A percentile compares a stretch with the other conserved stretches of the same genome.
Evolutionary conservation across 2,888 invertebrate species (phyloP).

Genomic region (Scelioninae gen. 1): DNA sequence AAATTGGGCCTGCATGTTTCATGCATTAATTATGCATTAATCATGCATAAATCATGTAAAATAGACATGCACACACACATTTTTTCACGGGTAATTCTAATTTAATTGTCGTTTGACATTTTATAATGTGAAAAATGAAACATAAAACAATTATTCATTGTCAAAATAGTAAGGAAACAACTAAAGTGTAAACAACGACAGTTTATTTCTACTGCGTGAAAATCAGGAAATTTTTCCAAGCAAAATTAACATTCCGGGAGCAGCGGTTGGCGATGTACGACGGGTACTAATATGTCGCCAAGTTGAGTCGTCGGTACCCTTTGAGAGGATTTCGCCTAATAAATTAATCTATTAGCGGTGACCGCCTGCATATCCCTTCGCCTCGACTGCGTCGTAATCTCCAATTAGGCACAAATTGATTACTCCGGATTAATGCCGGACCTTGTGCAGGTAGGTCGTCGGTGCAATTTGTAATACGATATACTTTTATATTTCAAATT

Average conservation of each 20-base stretch:
- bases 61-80: too few species aligned
- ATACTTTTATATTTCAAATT: slow-evolving; percentile 55
- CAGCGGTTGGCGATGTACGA: slow-evolving; percentile 74
- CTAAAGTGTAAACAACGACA: slow-evolving; percentile 42
- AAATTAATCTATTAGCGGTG: slow-evolving; percentile 84
- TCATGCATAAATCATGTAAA: too few species aligned
- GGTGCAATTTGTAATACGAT: slow-evolving; percentile 60
- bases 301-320: slow-evolving; percentile 78
- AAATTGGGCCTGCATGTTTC: too few species aligned
- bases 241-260: slow-evolving; percentile 76
- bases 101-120: too few species aligned
- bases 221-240: slow-evolving; percentile 48
- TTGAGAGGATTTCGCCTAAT: slow-evolving; percentile 82
- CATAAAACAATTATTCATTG: not conserved
- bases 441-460: slow-evolving; percentile 56
- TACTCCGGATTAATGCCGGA: slow-evolving; percentile 80
- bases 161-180: not conserved
- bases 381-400: slow-evolving; percentile 78
- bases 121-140: too few species aligned
- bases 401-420: slow-evolving; percentile 83
- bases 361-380: slow-evolving; percentile 71
- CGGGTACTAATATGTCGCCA: slow-evolving; percentile 81
- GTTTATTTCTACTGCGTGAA: slow-evolving; percentile 55
- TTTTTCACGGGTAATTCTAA: too few species aligned
- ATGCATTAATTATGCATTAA: too few species aligned